These are phyloP conservation scores for Cyrtodaria siliqua DNA, from an alignment of 2,888 invertebrate genomes.

Conservation along the genomic window DNA sequence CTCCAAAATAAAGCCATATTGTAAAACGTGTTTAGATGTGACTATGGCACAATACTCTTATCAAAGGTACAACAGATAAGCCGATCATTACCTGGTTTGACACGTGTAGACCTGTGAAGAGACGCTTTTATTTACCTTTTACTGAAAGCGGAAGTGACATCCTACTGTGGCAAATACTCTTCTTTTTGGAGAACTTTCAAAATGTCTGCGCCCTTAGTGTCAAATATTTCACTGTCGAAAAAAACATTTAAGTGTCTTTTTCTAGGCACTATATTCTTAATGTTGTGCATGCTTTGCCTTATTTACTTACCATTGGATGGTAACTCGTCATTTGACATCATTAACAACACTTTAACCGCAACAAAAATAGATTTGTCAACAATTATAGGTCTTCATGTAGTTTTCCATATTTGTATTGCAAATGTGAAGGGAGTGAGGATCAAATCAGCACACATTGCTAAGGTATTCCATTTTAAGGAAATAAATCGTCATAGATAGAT, in stretches of 20 bases:
- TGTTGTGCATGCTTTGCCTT: constrained; percentile 30
- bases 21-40: too few species aligned
- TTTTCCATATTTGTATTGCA: constrained; percentile 7
- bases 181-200: constrained; percentile 47
- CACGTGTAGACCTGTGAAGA: constrained; percentile 56
- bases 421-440: too few species aligned
- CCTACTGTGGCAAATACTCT: not conserved
- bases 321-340: constrained; percentile 46
- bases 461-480: too few species aligned
- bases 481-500: too few species aligned
- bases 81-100: constrained; percentile 46
- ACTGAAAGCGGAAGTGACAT: constrained; percentile 61
- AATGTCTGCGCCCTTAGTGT: constrained; percentile 66
- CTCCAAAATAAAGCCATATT: too few species aligned
- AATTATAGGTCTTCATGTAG: constrained; percentile 17
- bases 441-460: too few species aligned
- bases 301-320: constrained; percentile 43
- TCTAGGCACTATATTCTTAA: constrained; percentile 30
- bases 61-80: constrained; percentile 38
- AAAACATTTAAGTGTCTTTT: constrained; percentile 56
- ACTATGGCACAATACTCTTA: too few species aligned
- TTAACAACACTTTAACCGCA: constrained; percentile 34
- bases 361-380: constrained; percentile 27
- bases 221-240: constrained; percentile 48
- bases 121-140: constrained; percentile 45